Evolutionary conservation across 2,113 vertebrate genomes (phyloP).

Genomic region (Cacatua alba): DNA sequence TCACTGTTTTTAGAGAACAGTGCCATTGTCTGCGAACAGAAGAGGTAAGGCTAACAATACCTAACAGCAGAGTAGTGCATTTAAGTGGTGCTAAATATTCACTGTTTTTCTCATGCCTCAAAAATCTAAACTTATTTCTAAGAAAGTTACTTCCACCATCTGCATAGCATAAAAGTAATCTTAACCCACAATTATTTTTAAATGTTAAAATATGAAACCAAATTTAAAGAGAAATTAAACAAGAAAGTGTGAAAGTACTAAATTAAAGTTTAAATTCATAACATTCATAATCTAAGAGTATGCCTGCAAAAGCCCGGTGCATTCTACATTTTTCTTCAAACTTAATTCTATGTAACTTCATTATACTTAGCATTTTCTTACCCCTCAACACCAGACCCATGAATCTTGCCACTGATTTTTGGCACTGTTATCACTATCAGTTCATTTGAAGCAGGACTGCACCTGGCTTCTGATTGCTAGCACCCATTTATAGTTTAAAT

Average conservation of each 20-base stretch:
- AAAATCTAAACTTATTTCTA: neutral
- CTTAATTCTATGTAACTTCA: constrained; percentile 20
- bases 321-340: neutral
- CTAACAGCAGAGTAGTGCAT: neutral
- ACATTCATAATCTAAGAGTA: neutral
- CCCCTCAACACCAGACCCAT: neutral
- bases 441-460: constrained; percentile 61
- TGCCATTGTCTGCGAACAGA: neutral
- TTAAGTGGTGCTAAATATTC: neutral
- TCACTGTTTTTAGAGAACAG: neutral
- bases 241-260: neutral
- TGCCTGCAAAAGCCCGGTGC: neutral
- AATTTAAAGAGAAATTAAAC: neutral
- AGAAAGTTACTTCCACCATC: neutral
- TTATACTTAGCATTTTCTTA: constrained; percentile 27
- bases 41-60: neutral
- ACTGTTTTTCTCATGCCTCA: neutral
- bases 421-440: neutral
- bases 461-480: constrained; percentile 70
- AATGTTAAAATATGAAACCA: neutral
- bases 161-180: neutral
- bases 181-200: neutral
- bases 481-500: constrained; percentile 70
- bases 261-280: neutral
- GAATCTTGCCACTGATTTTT: constrained; percentile 40